These are phyloP conservation scores for Tetragnatha montana DNA, from an alignment of 2,888 invertebrate genomes.

Conservation along the genomic window DNA sequence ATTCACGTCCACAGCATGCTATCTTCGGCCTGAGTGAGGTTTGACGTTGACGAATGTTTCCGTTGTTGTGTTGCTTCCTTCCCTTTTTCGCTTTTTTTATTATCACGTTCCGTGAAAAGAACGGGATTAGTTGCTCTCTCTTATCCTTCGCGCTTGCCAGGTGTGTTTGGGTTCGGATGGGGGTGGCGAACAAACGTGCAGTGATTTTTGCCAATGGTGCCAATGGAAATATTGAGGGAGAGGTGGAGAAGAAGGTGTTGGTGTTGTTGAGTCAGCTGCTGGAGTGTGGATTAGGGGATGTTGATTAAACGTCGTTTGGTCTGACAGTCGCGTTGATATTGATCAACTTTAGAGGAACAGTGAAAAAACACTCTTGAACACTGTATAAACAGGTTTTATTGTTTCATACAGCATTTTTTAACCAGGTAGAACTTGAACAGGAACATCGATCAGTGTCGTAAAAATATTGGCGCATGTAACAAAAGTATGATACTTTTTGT, in stretches of 20 bases:
- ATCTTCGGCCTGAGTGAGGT: constrained; percentile 5
- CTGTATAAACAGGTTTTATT: too few species aligned
- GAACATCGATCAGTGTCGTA: too few species aligned
- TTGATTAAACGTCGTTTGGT: too few species aligned
- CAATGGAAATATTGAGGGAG: background rate
- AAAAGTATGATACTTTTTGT: too few species aligned
- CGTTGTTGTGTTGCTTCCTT: constrained; percentile 23
- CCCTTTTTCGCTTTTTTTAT: background rate
- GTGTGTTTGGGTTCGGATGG: constrained; percentile 12
- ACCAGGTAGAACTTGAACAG: too few species aligned
- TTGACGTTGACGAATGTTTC: constrained; percentile 61
- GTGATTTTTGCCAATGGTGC: background rate
- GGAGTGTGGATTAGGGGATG: background rate
- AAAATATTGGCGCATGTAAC: too few species aligned
- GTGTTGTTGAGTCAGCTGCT: background rate
- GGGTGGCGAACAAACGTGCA: background rate
- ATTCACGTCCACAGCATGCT: constrained; percentile 24
- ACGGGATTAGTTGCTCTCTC: background rate
- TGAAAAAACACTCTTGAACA: too few species aligned
- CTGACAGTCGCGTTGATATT: too few species aligned
- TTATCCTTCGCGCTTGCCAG: constrained; percentile 14
- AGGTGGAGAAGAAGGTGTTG: background rate
- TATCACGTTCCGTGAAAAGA: background rate
- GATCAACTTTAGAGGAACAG: too few species aligned
- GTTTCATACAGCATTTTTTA: too few species aligned